Base-by-base conservation (phyloP, 2,797 vertebrate species). In the Lutjanus argentimaculatus region DNA sequence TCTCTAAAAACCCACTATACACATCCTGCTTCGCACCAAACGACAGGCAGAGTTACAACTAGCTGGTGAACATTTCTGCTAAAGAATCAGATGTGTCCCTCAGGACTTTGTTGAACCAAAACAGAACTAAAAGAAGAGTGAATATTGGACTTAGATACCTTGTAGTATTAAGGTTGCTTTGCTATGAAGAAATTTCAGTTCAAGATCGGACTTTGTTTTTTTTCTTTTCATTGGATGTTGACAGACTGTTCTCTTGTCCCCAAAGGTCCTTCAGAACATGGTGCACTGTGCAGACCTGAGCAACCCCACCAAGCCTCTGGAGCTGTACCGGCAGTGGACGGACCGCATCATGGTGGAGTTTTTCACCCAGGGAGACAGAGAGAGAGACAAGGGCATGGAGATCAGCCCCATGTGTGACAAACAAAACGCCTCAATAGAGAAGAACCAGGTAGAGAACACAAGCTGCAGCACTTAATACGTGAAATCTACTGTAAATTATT, bases 381-480 rank as follows among this genome's bases (percentile, higher is more conserved):
- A 99, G 85, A 90, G 97, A 22, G 97, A 97, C 85, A 96, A 95
- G 13, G 97, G 97, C 82, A 97, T 99, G 95, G 98, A 99, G 93
- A 96, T 99, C 93, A 99, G 98, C 89, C 97, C 98, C 76, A 99
- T 99, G 98, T 99, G 97, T 0, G 97, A 98, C 92, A 98, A 98
- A 76, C 97, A 97, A 86, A 98, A 96, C 0, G 97, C 97, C 74
- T 98, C 98, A 0, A 95, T 98, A 77, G 98, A 98, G 91, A 99
- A 98, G 87, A 96, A 97, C 84, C 97, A 98, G 97, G 98, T 98
- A 82, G 10, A 25, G 48, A 25, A 56, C 2, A 59, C 0, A 52
- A 65, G 19, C 53, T 15, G 14, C 43, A 73, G 15, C 7, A 25
- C 25, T 22, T 4, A 10, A 9, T 16, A n/a, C 3, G 57, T 59